Percentiles rank a stretch among this genome's conserved stretches.
Conservation (phyloP, 1,140 invertebrate species). For the Popillia japonica region DNA sequence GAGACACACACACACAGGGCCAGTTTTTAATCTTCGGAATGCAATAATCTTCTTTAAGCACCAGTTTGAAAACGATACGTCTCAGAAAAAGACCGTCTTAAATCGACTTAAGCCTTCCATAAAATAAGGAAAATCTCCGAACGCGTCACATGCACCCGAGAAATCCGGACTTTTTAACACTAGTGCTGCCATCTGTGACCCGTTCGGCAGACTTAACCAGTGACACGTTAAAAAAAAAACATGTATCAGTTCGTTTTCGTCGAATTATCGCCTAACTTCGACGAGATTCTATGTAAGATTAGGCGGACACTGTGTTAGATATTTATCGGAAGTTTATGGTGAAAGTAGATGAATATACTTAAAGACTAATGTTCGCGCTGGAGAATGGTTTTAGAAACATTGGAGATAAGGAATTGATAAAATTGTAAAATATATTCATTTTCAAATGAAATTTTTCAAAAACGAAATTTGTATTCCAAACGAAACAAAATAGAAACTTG, state of each 20-base stretch:
- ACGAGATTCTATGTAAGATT: constrained; percentile 25
- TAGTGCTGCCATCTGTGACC: constrained; percentile 27
- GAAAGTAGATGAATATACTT: constrained; percentile 22
- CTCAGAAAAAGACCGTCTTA: constrained; percentile 36
- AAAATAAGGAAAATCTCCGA: constrained; percentile 35
- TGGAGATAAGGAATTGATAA: too few species aligned
- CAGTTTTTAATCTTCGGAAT: constrained; percentile 36
- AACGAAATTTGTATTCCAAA: too few species aligned
- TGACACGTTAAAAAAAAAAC: not conserved
- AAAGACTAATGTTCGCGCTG: not conserved
- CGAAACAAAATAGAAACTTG: not conserved
- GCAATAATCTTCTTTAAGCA: constrained; percentile 39
- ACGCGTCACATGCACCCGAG: constrained; percentile 26
- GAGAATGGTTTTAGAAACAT: too few species aligned
- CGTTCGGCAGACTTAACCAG: not conserved
- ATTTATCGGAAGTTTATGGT: constrained; percentile 25
- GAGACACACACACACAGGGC: constrained; percentile 31
- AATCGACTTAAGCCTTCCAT: constrained; percentile 40
- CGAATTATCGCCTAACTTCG: constrained; percentile 26
- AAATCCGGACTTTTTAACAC: constrained; percentile 33
- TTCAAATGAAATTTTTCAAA: too few species aligned
- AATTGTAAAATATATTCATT: too few species aligned
- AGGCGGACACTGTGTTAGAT: constrained; percentile 8
- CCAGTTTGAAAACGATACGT: constrained; percentile 37
- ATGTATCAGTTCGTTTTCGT: constrained; percentile 20